phyloP scores from a whole-genome alignment of 2,113 vertebrate species.

The Thalassoma bifasciatum region DNA sequence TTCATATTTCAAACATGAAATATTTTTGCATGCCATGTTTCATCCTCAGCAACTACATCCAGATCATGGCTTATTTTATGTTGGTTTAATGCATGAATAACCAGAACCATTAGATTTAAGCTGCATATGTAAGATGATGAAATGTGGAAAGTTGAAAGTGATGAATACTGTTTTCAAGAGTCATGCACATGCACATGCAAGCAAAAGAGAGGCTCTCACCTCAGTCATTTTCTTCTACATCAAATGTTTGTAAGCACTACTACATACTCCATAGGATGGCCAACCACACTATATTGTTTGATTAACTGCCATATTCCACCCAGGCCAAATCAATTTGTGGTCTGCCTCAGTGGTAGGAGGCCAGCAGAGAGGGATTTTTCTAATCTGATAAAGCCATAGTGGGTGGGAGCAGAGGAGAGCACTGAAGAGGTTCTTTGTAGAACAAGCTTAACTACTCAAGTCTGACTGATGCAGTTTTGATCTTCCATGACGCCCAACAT shows the following conservation, averaged over 20 bases:
- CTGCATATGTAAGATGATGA: background rate
- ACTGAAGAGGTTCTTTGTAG: slow-evolving; percentile 69
- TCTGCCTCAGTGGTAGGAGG: slow-evolving; percentile 58
- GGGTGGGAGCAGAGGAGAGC: slow-evolving; percentile 56
- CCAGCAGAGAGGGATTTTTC: slow-evolving; percentile 52
- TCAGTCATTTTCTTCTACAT: slow-evolving; percentile 28
- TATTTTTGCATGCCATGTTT: no score
- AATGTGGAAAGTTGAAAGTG: background rate
- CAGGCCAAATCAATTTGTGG: slow-evolving; percentile 58
- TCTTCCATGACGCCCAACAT: slow-evolving; percentile 26
- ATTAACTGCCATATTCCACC: slow-evolving; percentile 45
- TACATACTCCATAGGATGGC: slow-evolving; percentile 34
- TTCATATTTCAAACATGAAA: background rate
- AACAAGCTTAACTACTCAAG: slow-evolving; percentile 31
- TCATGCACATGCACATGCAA: background rate
- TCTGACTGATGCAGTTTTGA: slow-evolving; percentile 49
- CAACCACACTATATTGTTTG: slow-evolving; percentile 56
- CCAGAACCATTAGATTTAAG: no score
- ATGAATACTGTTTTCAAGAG: background rate
- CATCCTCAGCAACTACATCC: no score
- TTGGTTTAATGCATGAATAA: no score
- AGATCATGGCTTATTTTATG: no score
- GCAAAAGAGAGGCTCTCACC: background rate
- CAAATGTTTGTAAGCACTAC: slow-evolving; percentile 32
- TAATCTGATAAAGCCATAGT: slow-evolving; percentile 73